Evolutionary conservation across 2,113 vertebrate species (phyloP), one percentile per base, ranked within the genome.

Genomic region (Spilogale gracilis): DNA sequence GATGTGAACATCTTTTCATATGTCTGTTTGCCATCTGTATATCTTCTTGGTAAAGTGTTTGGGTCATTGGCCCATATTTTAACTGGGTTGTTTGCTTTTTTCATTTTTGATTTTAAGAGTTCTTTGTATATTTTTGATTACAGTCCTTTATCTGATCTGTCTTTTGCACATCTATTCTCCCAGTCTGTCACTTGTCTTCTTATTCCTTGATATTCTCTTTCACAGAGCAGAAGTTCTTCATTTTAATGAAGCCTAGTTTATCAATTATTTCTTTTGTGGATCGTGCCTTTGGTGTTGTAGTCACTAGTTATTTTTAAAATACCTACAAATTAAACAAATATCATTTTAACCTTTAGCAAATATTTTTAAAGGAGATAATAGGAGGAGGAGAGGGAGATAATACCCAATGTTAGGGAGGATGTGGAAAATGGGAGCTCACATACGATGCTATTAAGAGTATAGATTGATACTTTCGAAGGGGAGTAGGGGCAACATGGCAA

Each of bases 281-380:
- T 48, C 27, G 8, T 63, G 27, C 52, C 74, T 88, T 82, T 45
- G 58, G n/a, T n/a, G 30, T 80, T 45, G 7, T 81, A 54, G 71
- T 63, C 17, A 60, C 32, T 80, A 5, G 25, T 48, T 60, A 65
- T 71, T 73, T 93, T 54, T 16, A 10, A 96, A 92, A 85, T 91
- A 79, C 4, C 90, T 65, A n/a, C 48, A 91, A 93, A 67, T 79
- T 74, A 79, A 87, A 65, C n/a, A 93, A 89, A 21, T 78, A 23
- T 52, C 38, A 69, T 85, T 79, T 78, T 50, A 43, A 78, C 69
- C 32, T 20, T 88, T 38, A 92, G 58, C 58, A 82, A 83, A 54
- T 88, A 8, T 76, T 76, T 94, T 87, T 67, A 45, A 67, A 93
- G 67, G 30, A 61, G 27, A 73, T 56, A 71, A 48, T 20, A 21